Percentiles rank a stretch among this genome's conserved stretches.
Evolutionary conservation across 2,797 vertebrate species (phyloP).

Genomic region (Pipistrellus nathusii): DNA sequence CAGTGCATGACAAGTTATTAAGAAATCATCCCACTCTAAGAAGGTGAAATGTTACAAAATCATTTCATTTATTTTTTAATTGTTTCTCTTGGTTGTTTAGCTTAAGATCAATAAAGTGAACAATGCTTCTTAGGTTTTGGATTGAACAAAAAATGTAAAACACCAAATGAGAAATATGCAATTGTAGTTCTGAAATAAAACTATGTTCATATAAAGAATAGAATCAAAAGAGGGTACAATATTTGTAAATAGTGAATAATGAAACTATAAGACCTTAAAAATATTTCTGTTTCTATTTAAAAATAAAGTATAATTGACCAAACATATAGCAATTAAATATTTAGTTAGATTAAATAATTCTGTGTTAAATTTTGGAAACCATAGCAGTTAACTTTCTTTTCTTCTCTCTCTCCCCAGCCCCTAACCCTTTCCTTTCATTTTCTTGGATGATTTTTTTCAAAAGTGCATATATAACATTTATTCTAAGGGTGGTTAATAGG

Average conservation of each 20-base stretch:
- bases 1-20: slow-evolving; percentile 29
- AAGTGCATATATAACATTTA: not conserved
- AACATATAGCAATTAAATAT: slow-evolving; percentile 4
- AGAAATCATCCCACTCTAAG: not conserved
- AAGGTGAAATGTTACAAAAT: slow-evolving; percentile 22
- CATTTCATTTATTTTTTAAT: slow-evolving; percentile 50
- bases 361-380: not conserved
- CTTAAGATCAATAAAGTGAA: slow-evolving; percentile 23
- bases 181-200: not conserved
- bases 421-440: slow-evolving; percentile 32
- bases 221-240: not conserved
- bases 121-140: slow-evolving; percentile 3
- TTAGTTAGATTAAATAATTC: not conserved
- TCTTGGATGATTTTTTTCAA: slow-evolving; percentile 20
- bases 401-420: not conserved
- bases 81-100: slow-evolving; percentile 40
- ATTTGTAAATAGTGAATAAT: not conserved
- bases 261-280: not conserved
- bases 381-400: not conserved
- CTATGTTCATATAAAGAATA: not conserved
- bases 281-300: slow-evolving; percentile 1
- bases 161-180: not conserved
- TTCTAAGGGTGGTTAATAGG: not conserved
- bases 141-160: slow-evolving; percentile 37
- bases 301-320: not conserved